Evolutionary conservation across 1,140 invertebrate genomes (phyloP), one percentile per base, ranked within the genome.

Genomic region (Drosophila oshimai): DNA sequence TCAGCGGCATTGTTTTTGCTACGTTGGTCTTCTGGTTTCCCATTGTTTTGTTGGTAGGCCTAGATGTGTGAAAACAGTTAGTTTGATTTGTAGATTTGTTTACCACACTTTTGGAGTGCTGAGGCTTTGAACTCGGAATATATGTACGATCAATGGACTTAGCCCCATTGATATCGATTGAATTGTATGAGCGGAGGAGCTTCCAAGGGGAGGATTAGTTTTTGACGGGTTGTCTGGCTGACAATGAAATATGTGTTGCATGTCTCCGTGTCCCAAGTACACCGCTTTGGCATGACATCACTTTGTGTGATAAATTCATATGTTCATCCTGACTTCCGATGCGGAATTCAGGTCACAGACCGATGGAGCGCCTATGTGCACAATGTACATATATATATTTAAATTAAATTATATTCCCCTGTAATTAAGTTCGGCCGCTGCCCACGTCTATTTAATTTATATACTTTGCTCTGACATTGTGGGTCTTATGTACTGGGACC

Each of bases 11-110:
- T 64, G 49, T 47, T 67, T 33, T 49, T 50, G 18, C 6, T 10
- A 37, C 34, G 37, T 70, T 71, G 55, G 44, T 57, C 36, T 51
- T 36, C 46, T 65, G 24, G 29, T 33, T 44, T 31, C 15, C 58
- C 58, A 65, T 65, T 65, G 45, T 72, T 36, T 65, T 65, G 45
- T 72, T 36, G n/a, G 17, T 86, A 71, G 58, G 74, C 80, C 83
- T 44, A 86, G 54, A 86, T 62, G 79, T 84, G 79, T 84, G 80
- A 84, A 83, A 74, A 86, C 79, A 62, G 79, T 86, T 86, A 75
- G 33, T 67, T 53, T 75, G 39, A 67, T 84, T 70, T 70, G 57
- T 73, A 12, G 57, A 73, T 73, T 26, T 72, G 68, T 72, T 64
- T 62, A 72, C 42, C 69, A 53, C 47, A 29, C 37, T 29, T 28